Percentiles rank a stretch among this genome's conserved stretches.
These are phyloP conservation scores for Addax nasomaculatus DNA, from an alignment of 2,113 vertebrate species.

Conservation along the genomic window DNA sequence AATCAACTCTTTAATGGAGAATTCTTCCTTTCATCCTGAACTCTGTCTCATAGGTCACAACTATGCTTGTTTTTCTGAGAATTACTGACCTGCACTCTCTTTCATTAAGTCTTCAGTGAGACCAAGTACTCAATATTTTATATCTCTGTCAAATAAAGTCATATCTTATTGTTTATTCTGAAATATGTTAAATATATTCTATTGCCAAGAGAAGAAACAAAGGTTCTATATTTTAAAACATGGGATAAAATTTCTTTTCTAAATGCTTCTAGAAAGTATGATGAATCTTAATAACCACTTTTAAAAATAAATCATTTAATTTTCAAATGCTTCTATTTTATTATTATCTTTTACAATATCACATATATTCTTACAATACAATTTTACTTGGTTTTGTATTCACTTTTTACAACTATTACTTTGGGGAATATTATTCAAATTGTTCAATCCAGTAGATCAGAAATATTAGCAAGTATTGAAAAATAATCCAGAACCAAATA, in stretches of 20 bases:
- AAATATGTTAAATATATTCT: slow-evolving; percentile 55
- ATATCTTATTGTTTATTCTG: slow-evolving; percentile 64
- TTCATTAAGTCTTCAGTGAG: slow-evolving; percentile 65
- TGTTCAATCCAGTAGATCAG: background rate
- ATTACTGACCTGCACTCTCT: background rate
- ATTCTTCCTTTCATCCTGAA: background rate
- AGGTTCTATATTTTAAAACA: background rate
- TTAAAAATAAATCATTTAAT: background rate
- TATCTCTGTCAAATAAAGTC: slow-evolving; percentile 59
- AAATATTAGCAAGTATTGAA: background rate
- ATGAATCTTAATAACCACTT: background rate
- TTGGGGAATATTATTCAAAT: background rate
- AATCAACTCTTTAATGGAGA: background rate
- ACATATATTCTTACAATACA: background rate
- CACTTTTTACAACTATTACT: background rate
- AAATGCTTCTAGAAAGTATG: background rate
- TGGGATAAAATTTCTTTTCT: background rate
- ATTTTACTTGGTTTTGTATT: background rate
- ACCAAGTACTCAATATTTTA: slow-evolving; percentile 55
- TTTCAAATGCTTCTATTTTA: background rate
- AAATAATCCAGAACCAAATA: background rate
- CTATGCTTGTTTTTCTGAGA: background rate
- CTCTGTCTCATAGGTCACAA: background rate
- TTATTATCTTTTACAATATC: background rate
- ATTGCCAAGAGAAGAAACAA: background rate